These are phyloP conservation scores for Porites australiensis DNA, from an alignment of 64 coral and sea anemone genomes.

Conservation along the genomic window DNA sequence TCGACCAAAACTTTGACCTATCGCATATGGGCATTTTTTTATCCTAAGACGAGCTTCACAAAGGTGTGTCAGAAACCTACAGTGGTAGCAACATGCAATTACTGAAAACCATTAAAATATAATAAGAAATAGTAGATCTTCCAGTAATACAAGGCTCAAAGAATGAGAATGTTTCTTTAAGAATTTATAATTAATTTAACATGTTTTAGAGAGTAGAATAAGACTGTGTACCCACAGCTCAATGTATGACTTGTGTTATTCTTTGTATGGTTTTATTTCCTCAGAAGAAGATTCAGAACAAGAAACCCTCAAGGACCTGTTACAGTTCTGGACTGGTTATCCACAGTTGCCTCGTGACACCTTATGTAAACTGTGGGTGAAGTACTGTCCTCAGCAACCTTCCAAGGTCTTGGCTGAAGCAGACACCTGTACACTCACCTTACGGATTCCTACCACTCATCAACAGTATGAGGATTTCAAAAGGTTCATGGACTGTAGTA, in stretches of 20 bases:
- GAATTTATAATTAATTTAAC: slow-evolving; percentile 5
- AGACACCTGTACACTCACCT: slow-evolving; percentile 9
- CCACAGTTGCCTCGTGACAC: slow-evolving; percentile 22
- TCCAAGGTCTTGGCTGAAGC: slow-evolving; percentile 18
- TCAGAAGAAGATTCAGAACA: neutral
- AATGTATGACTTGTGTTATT: neutral
- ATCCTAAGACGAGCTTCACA: slow-evolving; percentile 17
- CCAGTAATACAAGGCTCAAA: neutral
- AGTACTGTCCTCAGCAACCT: slow-evolving; percentile 4
- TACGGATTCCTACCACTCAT: slow-evolving; percentile 13
- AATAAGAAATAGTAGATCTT: no score
- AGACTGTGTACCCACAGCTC: neutral
- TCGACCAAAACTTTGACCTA: neutral
- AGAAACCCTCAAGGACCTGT: neutral
- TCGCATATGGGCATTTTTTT: slow-evolving; percentile 4
- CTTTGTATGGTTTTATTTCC: slow-evolving; percentile 18
- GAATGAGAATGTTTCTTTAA: neutral
- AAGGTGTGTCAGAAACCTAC: neutral
- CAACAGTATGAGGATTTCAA: neutral
- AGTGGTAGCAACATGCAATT: neutral
- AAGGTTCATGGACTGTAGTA: slow-evolving; percentile 11
- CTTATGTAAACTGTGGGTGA: neutral
- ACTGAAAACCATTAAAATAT: neutral
- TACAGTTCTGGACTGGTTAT: slow-evolving; percentile 11
- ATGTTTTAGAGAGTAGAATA: neutral